Evolutionary conservation across 1,140 invertebrate species (phyloP).

Genomic region (Drosophila ohnishii): DNA sequence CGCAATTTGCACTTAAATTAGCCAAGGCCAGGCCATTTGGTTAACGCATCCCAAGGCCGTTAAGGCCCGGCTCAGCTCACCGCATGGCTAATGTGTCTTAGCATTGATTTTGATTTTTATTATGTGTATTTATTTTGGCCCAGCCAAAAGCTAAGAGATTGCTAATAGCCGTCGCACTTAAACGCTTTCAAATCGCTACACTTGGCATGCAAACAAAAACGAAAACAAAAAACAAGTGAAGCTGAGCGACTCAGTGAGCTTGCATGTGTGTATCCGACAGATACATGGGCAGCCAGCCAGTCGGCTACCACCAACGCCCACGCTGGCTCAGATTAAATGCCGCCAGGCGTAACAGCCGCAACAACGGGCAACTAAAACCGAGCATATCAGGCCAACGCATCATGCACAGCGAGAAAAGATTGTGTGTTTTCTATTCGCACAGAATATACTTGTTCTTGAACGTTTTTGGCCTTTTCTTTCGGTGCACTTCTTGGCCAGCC

Average conservation of each 20-base stretch:
- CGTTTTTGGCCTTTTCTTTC: background rate
- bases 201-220: slow-evolving; percentile 21
- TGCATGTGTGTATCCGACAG: slow-evolving; percentile 58
- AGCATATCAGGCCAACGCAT: slow-evolving; percentile 56
- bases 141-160: slow-evolving; percentile 13
- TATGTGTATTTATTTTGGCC: slow-evolving; percentile 1
- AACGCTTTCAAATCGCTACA: slow-evolving; percentile 40
- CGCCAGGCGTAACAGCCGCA: slow-evolving; percentile 58
- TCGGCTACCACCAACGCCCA: slow-evolving; percentile 30
- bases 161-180: slow-evolving; percentile 20
- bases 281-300: slow-evolving; percentile 46
- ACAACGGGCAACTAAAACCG: slow-evolving; percentile 38
- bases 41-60: slow-evolving; percentile 49
- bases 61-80: slow-evolving; percentile 4
- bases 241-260: slow-evolving; percentile 27
- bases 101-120: slow-evolving; percentile 59
- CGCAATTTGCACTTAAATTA: slow-evolving; percentile 69
- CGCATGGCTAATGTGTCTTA: slow-evolving; percentile 57
- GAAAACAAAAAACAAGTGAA: slow-evolving; percentile 7
- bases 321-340: slow-evolving; percentile 41
- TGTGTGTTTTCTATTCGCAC: no score
- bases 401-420: slow-evolving; percentile 8
- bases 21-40: slow-evolving; percentile 63
- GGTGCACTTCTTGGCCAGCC: slow-evolving; percentile 22
- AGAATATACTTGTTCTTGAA: background rate